Conservation (phyloP, 2,113 vertebrate species). For the Sceloporus undulatus region DNA sequence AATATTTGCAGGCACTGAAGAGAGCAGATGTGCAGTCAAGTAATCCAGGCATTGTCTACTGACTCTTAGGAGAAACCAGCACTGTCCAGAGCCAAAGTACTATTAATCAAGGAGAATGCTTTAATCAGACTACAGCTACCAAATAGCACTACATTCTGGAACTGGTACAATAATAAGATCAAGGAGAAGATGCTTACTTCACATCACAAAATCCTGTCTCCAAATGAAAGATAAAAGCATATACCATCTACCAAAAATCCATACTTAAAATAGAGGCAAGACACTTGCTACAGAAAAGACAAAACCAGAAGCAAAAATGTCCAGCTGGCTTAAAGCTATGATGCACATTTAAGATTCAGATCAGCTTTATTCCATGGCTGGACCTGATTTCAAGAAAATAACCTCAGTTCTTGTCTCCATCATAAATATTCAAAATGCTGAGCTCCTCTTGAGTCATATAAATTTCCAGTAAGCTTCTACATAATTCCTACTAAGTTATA, state of each 20-base stretch:
- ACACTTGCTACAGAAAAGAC: not conserved
- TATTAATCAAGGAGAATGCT: slow-evolving; percentile 71
- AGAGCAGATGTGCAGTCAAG: slow-evolving; percentile 70
- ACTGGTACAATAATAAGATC: slow-evolving; percentile 67
- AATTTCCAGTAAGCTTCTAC: slow-evolving; percentile 34
- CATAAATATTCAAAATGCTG: slow-evolving; percentile 5
- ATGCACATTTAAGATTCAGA: slow-evolving; percentile 13
- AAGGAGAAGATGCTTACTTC: slow-evolving; percentile 62
- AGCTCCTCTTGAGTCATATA: slow-evolving; percentile 26
- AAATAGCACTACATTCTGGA: slow-evolving; percentile 58
- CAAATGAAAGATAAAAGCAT: slow-evolving; percentile 38
- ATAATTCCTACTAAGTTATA: slow-evolving; percentile 52
- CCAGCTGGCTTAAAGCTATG: slow-evolving; percentile 13
- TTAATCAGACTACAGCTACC: slow-evolving; percentile 75
- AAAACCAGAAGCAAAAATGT: slow-evolving; percentile 58
- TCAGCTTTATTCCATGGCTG: slow-evolving; percentile 30
- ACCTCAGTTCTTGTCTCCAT: slow-evolving; percentile 33
- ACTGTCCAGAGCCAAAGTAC: slow-evolving; percentile 66
- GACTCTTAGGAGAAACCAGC: slow-evolving; percentile 72
- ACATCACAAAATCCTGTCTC: slow-evolving; percentile 51
- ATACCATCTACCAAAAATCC: slow-evolving; percentile 32
- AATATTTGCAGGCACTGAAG: slow-evolving; percentile 77
- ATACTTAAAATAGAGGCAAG: not conserved
- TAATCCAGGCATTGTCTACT: slow-evolving; percentile 69
- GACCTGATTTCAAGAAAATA: slow-evolving; percentile 39